Evolutionary conservation across 2,797 vertebrate genomes (phyloP).

Genomic region (Nannoperca australis): DNA sequence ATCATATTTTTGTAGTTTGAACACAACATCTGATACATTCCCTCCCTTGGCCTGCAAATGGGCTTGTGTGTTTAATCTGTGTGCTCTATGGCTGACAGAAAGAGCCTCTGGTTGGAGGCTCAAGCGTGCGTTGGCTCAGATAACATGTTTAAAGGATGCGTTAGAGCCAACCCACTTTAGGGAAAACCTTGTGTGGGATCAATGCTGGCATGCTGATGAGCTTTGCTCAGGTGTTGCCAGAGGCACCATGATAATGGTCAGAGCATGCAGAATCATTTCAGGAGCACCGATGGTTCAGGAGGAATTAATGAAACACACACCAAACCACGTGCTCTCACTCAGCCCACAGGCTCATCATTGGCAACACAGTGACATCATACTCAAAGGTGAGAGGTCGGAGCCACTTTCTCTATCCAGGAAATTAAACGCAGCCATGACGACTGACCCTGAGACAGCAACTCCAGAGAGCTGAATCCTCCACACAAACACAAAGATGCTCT

Average conservation of each 20-base stretch:
- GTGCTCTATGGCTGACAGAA: conserved; percentile 38
- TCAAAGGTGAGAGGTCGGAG: conserved; percentile 53
- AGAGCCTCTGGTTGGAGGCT: conserved; percentile 57
- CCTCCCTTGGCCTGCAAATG: conserved; percentile 14
- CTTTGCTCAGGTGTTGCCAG: conserved; percentile 80
- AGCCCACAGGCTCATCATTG: conserved; percentile 16
- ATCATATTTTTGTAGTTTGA: conserved; percentile 23
- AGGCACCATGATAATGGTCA: conserved; percentile 81
- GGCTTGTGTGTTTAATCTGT: conserved; percentile 41
- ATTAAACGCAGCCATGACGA: conserved; percentile 55
- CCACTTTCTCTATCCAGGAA: conserved; percentile 57
- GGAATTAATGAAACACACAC: conserved; percentile 58
- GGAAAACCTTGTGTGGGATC: conserved; percentile 69
- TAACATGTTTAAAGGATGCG: conserved; percentile 74
- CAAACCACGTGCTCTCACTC: conserved; percentile 4
- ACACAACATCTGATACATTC: conserved; percentile 17
- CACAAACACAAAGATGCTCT: conserved; percentile 14
- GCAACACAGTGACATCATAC: conserved; percentile 39
- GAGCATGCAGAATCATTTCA: conserved; percentile 72
- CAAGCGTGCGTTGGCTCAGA: conserved; percentile 51
- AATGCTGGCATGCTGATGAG: conserved; percentile 78
- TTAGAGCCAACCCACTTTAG: conserved; percentile 61
- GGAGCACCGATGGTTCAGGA: conserved; percentile 50
- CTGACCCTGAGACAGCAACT: conserved; percentile 41
- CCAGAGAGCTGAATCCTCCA: neutral